These are phyloP conservation scores for Eubasilissa regina DNA, from an alignment of 1,140 invertebrate species.

Conservation along the genomic window DNA sequence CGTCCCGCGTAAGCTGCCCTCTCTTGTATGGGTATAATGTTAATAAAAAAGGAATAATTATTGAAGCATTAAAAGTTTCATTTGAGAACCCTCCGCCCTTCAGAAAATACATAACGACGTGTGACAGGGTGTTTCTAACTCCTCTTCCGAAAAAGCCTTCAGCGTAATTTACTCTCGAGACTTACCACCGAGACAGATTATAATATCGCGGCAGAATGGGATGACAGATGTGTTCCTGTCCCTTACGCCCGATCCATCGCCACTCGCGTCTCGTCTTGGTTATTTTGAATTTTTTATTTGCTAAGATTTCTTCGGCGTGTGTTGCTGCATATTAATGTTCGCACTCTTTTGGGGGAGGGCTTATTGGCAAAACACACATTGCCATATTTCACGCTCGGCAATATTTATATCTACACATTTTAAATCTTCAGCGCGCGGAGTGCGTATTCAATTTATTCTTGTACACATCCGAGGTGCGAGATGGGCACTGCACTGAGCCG, in stretches of 20 bases:
- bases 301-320: slow-evolving; percentile 33
- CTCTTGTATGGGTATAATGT: too few relatives aligned
- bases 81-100: slow-evolving; percentile 1
- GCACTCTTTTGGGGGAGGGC: not conserved
- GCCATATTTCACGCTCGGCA: not conserved
- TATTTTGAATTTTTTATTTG: slow-evolving; percentile 38
- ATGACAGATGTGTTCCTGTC: slow-evolving; percentile 33
- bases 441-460: too few relatives aligned
- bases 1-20: too few relatives aligned
- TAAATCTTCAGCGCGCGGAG: too few relatives aligned
- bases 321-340: slow-evolving; percentile 33
- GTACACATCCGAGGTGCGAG: too few relatives aligned
- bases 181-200: slow-evolving; percentile 21
- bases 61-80: not conserved
- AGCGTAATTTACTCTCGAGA: slow-evolving; percentile 34
- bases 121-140: slow-evolving; percentile 34
- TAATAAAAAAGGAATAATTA: too few relatives aligned
- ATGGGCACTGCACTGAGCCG: too few relatives aligned
- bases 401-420: too few relatives aligned
- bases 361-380: slow-evolving; percentile 34
- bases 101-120: not conserved
- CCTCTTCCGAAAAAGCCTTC: slow-evolving; percentile 11
- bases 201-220: slow-evolving; percentile 8
- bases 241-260: slow-evolving; percentile 10
- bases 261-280: not conserved